Evolutionary conservation across 2,888 invertebrate species (phyloP).

Genomic region (Leuctra nigra): DNA sequence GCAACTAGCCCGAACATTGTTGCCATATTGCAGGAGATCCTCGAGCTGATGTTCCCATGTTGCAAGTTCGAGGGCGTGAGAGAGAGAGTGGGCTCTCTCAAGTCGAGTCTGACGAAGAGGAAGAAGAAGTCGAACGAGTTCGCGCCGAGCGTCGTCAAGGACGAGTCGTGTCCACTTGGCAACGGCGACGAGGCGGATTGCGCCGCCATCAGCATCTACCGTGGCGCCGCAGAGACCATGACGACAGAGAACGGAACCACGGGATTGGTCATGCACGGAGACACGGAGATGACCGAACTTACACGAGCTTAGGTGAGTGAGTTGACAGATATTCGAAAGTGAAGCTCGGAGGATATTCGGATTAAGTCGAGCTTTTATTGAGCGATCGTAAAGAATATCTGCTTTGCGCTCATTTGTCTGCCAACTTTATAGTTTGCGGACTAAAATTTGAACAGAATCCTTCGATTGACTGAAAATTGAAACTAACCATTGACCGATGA

Average conservation of each 20-base stretch:
- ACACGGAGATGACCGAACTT: conserved; percentile 28
- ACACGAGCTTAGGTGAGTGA: conserved; percentile 22
- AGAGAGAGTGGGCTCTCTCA: conserved; percentile 27
- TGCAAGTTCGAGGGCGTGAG: conserved; percentile 26
- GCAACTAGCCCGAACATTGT: no score
- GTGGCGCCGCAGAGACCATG: conserved; percentile 25
- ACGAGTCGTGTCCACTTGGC: conserved; percentile 2
- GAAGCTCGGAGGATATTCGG: no score
- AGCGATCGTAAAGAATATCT: no score
- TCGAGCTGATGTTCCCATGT: conserved; percentile 36
- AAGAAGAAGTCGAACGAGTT: conserved; percentile 16
- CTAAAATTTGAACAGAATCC: no score
- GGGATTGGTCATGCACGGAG: conserved; percentile 24
- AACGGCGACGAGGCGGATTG: conserved; percentile 15
- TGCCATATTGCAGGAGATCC: no score
- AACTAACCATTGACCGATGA: no score
- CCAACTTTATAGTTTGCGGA: no score
- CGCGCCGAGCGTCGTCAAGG: conserved; percentile 6
- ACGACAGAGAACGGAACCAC: conserved; percentile 26
- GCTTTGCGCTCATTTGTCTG: no score
- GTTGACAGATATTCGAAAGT: no score
- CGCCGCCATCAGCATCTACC: conserved; percentile 20
- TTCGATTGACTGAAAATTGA: no score
- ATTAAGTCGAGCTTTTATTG: no score
- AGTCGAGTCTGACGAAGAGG: conserved; percentile 37